Conservation (phyloP, 2,888 invertebrate species). For the Apamea crenata region DNA sequence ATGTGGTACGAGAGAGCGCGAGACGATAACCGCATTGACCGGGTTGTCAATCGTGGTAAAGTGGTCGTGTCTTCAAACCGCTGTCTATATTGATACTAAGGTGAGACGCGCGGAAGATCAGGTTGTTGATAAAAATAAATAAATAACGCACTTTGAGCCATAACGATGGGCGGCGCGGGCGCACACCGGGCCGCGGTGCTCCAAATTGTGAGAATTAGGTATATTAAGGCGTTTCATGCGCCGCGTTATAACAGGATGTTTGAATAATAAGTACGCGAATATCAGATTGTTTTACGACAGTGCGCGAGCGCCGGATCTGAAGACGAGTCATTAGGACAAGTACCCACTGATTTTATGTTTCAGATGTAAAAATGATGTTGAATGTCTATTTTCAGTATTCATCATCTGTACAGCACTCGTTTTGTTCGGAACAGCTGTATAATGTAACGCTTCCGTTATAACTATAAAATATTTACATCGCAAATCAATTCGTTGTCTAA, state of each 20-base stretch:
- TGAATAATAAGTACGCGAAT: constrained; percentile 79
- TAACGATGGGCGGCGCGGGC: constrained; percentile 82
- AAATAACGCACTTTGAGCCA: constrained; percentile 89
- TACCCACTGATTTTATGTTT: constrained; percentile 55
- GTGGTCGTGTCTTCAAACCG: constrained; percentile 84
- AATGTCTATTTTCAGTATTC: constrained; percentile 58
- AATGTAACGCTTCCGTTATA: constrained; percentile 35
- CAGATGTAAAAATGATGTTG: constrained; percentile 49
- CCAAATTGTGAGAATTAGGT: constrained; percentile 83
- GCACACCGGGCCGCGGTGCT: constrained; percentile 80
- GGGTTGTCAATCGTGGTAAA: constrained; percentile 76
- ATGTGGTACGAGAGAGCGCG: constrained; percentile 82
- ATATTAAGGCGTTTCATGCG: constrained; percentile 75
- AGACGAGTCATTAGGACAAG: constrained; percentile 60
- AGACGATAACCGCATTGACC: constrained; percentile 80
- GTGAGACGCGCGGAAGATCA: constrained; percentile 80
- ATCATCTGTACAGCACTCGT: constrained; percentile 40
- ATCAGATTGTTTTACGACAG: constrained; percentile 73
- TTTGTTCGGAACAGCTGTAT: constrained; percentile 50
- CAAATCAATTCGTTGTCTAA: constrained; percentile 64
- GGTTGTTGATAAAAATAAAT: constrained; percentile 85
- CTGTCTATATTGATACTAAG: constrained; percentile 86
- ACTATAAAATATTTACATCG: constrained; percentile 61
- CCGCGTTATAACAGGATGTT: constrained; percentile 83
- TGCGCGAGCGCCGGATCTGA: constrained; percentile 42